Evolutionary conservation across 2,888 invertebrate genomes (phyloP).

Genomic region (Chaitophorus viminalis): DNA sequence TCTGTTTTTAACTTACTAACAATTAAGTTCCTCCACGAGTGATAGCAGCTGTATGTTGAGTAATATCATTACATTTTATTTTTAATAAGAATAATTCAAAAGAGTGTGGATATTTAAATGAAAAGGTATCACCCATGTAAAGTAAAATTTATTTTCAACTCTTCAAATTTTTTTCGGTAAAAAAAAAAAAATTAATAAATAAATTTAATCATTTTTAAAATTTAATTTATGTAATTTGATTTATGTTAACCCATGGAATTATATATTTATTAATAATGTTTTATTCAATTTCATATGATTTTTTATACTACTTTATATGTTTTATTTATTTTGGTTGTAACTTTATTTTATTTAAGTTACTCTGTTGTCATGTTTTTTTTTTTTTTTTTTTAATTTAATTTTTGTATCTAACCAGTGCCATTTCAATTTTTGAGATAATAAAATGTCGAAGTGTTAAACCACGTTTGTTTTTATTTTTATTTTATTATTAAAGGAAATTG

Average conservation of each 20-base stretch:
- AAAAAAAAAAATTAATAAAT: neutral
- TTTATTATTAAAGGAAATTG: neutral
- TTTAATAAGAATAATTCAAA: neutral
- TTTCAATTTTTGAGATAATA: conserved; percentile 17
- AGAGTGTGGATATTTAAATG: neutral
- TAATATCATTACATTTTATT: neutral
- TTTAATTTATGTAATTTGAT: neutral
- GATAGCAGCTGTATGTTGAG: too few relatives aligned
- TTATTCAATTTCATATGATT: neutral
- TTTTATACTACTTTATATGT: neutral
- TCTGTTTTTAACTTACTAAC: neutral
- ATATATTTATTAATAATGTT: neutral
- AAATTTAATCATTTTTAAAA: neutral
- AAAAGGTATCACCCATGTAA: neutral
- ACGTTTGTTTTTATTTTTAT: neutral
- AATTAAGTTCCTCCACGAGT: neutral
- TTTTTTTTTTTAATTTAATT: neutral
- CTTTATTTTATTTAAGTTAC: conserved; percentile 24
- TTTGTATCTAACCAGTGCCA: conserved; percentile 5
- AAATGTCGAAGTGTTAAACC: neutral
- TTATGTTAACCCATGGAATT: neutral
- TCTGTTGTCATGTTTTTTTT: conserved; percentile 15
- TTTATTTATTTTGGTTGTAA: neutral
- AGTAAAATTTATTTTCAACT: neutral
- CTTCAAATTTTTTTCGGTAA: neutral